phyloP scores from a whole-genome alignment of 2,797 vertebrate species.

The Trichosurus vulpecula region DNA sequence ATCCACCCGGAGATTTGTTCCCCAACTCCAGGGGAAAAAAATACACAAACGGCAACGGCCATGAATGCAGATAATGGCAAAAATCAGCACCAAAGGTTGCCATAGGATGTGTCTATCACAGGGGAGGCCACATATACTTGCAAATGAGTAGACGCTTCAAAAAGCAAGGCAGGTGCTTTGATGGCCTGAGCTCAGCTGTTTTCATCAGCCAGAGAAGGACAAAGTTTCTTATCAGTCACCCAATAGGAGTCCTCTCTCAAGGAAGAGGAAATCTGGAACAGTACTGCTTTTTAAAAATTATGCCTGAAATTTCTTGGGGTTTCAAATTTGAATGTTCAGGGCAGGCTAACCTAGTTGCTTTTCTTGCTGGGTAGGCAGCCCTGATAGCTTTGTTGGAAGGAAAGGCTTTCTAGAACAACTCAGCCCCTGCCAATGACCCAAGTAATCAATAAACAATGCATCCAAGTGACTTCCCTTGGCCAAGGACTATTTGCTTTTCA shows the following conservation, averaged over 20 bases:
- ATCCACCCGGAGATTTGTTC: constrained; percentile 62
- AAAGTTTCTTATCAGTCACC: background rate
- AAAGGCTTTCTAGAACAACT: background rate
- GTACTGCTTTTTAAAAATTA: background rate
- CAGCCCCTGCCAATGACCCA: background rate
- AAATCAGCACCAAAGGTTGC: constrained; percentile 71
- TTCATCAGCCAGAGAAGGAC: constrained; percentile 15
- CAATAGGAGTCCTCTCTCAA: background rate
- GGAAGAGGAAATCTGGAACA: constrained; percentile 1
- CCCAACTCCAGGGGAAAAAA: constrained; percentile 37
- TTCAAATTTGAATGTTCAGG: background rate
- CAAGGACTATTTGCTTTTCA: background rate
- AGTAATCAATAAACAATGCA: background rate
- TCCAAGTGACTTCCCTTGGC: constrained; percentile 8
- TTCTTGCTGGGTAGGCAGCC: background rate
- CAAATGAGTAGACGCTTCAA: constrained; percentile 58
- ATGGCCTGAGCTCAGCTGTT: constrained; percentile 51
- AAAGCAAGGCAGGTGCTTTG: constrained; percentile 41
- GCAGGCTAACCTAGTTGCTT: background rate
- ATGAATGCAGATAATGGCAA: constrained; percentile 76
- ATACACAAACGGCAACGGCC: constrained; percentile 68
- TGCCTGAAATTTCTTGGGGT: background rate
- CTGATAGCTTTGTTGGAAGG: background rate
- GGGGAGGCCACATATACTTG: constrained; percentile 48
- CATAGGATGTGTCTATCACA: constrained; percentile 71